These are phyloP conservation scores for Panthera uncia DNA, from an alignment of 2,113 vertebrate genomes.

Conservation along the genomic window DNA sequence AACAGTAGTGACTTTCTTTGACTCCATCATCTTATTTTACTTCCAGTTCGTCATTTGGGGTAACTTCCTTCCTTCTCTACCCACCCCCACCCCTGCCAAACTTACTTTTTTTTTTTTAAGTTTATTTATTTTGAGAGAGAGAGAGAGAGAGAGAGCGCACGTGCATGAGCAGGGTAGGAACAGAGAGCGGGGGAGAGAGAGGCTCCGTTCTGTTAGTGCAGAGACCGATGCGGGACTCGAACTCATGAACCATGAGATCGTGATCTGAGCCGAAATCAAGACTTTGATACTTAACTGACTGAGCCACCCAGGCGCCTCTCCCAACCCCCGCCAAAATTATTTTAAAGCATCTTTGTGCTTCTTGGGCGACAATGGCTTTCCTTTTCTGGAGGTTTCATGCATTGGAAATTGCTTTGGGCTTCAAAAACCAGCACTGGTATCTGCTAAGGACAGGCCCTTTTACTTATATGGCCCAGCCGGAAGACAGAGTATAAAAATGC, in stretches of 20 bases:
- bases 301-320: too few relatives aligned
- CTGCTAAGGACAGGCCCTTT: conserved; percentile 60
- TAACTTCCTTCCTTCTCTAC: conserved; percentile 31
- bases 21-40: neutral
- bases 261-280: too few relatives aligned
- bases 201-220: too few relatives aligned
- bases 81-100: neutral
- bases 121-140: too few relatives aligned
- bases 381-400: conserved; percentile 62
- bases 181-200: too few relatives aligned
- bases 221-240: too few relatives aligned
- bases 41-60: neutral
- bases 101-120: too few relatives aligned
- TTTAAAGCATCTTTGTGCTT: neutral
- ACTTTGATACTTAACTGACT: too few relatives aligned
- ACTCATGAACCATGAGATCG: too few relatives aligned
- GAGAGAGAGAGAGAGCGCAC: too few relatives aligned
- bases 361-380: neutral
- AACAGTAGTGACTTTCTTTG: neutral
- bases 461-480: conserved; percentile 71
- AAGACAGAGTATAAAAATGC: conserved; percentile 77
- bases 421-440: conserved; percentile 62
- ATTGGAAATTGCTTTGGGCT: conserved; percentile 54
- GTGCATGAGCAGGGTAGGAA: too few relatives aligned
- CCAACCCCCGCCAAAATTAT: neutral